Percentiles rank a stretch among this genome's conserved stretches.
These are phyloP conservation scores for Agonopterix heracliana DNA, from an alignment of 2,888 invertebrate genomes.

Conservation along the genomic window DNA sequence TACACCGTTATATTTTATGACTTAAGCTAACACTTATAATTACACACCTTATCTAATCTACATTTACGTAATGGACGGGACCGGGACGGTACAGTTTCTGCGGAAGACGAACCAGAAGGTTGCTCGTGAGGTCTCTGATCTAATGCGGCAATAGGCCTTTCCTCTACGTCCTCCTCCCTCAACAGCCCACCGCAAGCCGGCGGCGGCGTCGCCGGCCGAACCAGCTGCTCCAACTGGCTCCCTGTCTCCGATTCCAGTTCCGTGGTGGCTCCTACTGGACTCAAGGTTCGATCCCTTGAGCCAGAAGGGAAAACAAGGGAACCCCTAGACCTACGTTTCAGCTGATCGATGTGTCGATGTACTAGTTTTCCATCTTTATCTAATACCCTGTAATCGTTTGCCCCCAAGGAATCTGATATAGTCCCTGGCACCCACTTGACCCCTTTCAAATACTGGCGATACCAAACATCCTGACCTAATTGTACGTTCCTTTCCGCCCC, in stretches of 20 bases:
- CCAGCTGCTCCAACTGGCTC: not conserved
- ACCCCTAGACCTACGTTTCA: not conserved
- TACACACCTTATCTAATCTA: too few relatives aligned
- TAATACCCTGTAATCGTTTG: conserved; percentile 1
- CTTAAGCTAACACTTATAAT: too few relatives aligned
- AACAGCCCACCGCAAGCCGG: too few relatives aligned
- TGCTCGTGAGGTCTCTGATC: too few relatives aligned
- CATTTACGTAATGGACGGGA: not conserved
- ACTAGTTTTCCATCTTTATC: not conserved
- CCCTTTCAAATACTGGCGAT: conserved; percentile 6
- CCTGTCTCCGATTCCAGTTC: not conserved
- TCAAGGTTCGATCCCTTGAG: too few relatives aligned
- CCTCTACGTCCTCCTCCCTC: too few relatives aligned
- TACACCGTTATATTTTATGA: too few relatives aligned
- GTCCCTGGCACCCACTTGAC: conserved; percentile 7
- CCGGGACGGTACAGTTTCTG: not conserved
- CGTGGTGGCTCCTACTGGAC: not conserved
- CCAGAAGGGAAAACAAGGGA: not conserved
- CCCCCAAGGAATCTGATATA: conserved; percentile 1
- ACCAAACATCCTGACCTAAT: conserved; percentile 4
- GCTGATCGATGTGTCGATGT: conserved; percentile 8
- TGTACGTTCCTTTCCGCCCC: not conserved
- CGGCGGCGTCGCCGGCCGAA: not conserved
- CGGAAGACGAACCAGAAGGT: too few relatives aligned
- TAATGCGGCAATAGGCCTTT: too few relatives aligned